Percentiles rank a stretch among this genome's conserved stretches.
phyloP scores from a whole-genome alignment of 2,113 vertebrate species.

The Chaetodon auriga region DNA sequence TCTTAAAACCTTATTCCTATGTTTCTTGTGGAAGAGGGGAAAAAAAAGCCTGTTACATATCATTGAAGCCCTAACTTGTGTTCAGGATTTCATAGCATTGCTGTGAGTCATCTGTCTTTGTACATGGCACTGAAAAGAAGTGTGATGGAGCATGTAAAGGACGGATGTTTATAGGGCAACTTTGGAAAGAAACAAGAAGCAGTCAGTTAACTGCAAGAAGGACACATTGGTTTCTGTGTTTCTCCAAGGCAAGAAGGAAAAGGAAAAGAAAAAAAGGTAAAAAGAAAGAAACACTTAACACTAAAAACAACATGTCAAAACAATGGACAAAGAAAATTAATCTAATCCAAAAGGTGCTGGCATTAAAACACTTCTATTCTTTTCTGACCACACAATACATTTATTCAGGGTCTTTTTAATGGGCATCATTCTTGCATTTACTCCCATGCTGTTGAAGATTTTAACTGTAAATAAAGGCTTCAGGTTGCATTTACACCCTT shows the following conservation, averaged over 20 bases:
- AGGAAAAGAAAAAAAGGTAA: background rate
- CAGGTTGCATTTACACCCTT: too few species aligned
- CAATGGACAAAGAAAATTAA: background rate
- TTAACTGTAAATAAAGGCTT: too few species aligned
- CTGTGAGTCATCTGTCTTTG: conserved; percentile 43
- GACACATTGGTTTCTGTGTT: conserved; percentile 1
- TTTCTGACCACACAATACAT: background rate
- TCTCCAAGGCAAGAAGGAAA: background rate
- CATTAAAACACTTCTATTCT: background rate
- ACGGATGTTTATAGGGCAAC: conserved; percentile 34
- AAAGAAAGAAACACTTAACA: background rate
- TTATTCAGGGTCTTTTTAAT: too few species aligned
- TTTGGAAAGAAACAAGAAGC: conserved; percentile 34
- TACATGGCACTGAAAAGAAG: conserved; percentile 16
- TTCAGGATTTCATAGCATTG: background rate
- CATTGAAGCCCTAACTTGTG: background rate
- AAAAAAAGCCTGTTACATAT: conserved; percentile 9
- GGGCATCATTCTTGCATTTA: too few species aligned
- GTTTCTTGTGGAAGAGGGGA: conserved; percentile 1
- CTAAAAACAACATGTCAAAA: background rate
- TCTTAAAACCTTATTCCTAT: background rate
- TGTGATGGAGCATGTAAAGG: conserved; percentile 33
- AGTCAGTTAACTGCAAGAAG: conserved; percentile 32
- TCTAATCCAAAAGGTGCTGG: background rate
- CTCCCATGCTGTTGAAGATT: too few species aligned